Evolutionary conservation across 2,113 vertebrate genomes (phyloP), one percentile per base, ranked within the genome.

Genomic region (Boleophthalmus pectinirostris): DNA sequence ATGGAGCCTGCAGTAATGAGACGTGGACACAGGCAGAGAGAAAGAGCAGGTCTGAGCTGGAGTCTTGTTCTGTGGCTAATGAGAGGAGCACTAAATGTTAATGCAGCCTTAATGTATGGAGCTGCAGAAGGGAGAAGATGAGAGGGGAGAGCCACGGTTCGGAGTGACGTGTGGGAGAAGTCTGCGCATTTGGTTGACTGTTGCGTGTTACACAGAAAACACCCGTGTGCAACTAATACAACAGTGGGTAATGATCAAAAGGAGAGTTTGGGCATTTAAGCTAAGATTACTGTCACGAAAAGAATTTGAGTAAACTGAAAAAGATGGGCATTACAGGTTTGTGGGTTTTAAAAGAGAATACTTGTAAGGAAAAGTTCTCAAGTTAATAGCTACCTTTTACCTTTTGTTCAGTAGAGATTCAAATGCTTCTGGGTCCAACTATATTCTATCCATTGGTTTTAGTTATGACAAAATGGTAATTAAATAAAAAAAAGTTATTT

Each of bases 61-160:
- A 38, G 58, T 60, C 67, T 18, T 54, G 70, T 71, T 77, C 78
- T 66, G 74, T 23, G 79, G 69, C 71, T 69, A 69, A 54, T 53
- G 29, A 79, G 69, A 82, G 76, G 68, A 79, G 15, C 25, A 12
- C 70, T 61, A 76, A 67, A 75, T 69, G 75, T 68, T 77, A 88
- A 78, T 68, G 72, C 69, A 66, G 66, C 64, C 66, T 83, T 84
- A 83, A 86, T 76, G 79, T 69, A 75, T 51, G 70, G 75, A 66
- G 80, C 78, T 38, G 74, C 68, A 73, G 82, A 79, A 72, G 63
- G 79, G 81, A 79, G 83, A 63, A 83, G 67, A 89, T 81, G 75
- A 81, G 63, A 85, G 67, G 63, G 71, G 73, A 75, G 74, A 68
- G 72, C 73, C 72, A 74, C 49, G 65, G 53, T 38, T 57, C 29